phyloP scores from a whole-genome alignment of 2,797 vertebrate species.

The Sylvilagus floridanus region DNA sequence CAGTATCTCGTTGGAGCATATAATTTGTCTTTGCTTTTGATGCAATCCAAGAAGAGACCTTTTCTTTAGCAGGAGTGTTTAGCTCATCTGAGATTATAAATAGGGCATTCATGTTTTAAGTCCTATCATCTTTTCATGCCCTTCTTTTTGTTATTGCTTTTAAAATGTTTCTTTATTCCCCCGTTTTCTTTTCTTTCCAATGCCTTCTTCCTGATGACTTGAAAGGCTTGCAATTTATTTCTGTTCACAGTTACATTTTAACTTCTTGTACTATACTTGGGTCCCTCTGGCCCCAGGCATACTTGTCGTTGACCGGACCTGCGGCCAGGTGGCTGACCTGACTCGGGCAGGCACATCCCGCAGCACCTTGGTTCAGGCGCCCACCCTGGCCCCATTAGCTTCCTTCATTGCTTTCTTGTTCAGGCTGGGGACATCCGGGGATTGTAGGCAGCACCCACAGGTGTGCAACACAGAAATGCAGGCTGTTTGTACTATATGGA shows the following conservation, averaged over 20 bases:
- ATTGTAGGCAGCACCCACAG: not conserved
- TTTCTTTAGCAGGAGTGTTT: not conserved
- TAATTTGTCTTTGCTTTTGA: not conserved
- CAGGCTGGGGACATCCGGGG: not conserved
- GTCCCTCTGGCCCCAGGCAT: not conserved
- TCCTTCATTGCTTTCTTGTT: not conserved
- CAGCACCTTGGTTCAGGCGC: accelerated
- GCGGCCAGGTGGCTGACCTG: not conserved
- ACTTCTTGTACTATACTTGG: not conserved
- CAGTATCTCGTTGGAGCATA: not conserved
- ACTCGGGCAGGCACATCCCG: not conserved
- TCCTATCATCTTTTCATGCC: not conserved
- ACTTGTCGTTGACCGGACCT: accelerated
- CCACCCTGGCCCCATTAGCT: too few relatives aligned
- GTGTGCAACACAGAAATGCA: accelerated
- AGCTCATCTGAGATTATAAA: constrained; percentile 2
- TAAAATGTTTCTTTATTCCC: not conserved
- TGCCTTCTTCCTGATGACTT: constrained; percentile 2
- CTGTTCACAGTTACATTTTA: not conserved
- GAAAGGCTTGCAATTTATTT: not conserved
- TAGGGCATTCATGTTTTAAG: not conserved
- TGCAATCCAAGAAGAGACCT: not conserved
- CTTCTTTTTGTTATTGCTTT: not conserved
- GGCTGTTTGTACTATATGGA: accelerated
- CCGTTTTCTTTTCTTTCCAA: not conserved